Conservation (phyloP, 2,888 invertebrate genomes). For the Prosapia bicincta region DNA sequence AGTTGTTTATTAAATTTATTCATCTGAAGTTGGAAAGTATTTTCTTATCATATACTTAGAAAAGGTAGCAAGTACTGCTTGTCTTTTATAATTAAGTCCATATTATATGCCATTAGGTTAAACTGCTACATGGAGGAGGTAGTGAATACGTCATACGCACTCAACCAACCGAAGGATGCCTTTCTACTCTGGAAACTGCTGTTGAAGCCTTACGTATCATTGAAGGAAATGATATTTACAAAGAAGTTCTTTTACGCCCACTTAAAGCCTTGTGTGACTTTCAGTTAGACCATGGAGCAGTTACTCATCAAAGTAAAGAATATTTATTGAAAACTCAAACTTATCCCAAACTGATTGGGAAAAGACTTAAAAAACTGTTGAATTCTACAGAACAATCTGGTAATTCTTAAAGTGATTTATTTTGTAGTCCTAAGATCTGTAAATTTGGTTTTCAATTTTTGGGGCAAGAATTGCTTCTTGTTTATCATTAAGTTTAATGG, state of each 20-base stretch:
- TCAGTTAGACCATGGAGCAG: conserved; percentile 88
- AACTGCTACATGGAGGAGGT: conserved; percentile 64
- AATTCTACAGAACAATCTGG: conserved; percentile 5
- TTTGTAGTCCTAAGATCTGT: too few relatives aligned
- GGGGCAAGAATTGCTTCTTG: too few relatives aligned
- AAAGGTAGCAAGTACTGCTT: too few relatives aligned
- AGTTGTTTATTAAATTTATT: too few relatives aligned
- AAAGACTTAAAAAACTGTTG: conserved; percentile 58
- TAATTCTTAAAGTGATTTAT: too few relatives aligned
- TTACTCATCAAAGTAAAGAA: conserved; percentile 90
- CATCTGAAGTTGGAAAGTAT: too few relatives aligned
- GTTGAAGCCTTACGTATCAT: conserved; percentile 73
- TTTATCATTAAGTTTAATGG: too few relatives aligned
- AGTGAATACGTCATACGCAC: conserved; percentile 92
- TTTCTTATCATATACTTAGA: too few relatives aligned
- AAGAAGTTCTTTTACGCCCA: conserved; percentile 68
- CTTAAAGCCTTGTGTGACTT: conserved; percentile 79
- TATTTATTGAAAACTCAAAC: conserved; percentile 74
- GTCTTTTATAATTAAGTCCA: too few relatives aligned
- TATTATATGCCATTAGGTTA: too few relatives aligned
- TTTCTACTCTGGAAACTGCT: conserved; percentile 87
- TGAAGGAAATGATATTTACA: conserved; percentile 65
- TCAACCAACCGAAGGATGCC: conserved; percentile 86
- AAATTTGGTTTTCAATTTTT: too few relatives aligned
- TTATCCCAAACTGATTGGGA: conserved; percentile 77